Evolutionary conservation across 2,113 vertebrate genomes (phyloP).

Genomic region (Toxotes jaculatrix): DNA sequence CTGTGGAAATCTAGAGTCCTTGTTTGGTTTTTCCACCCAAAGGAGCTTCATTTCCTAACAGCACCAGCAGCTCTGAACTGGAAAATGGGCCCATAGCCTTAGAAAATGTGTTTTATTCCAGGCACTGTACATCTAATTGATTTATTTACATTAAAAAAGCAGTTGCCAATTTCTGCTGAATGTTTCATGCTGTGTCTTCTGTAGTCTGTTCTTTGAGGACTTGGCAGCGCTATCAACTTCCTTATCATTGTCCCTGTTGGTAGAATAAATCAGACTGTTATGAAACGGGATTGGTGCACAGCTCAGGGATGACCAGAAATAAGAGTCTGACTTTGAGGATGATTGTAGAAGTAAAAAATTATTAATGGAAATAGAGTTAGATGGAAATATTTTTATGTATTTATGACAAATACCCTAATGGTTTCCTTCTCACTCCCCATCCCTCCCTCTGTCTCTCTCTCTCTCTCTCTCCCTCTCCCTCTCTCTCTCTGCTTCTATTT

Average conservation of each 20-base stretch:
- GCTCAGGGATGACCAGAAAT: conserved; percentile 67
- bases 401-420: conserved; percentile 25
- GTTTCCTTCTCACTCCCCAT: conserved; percentile 7
- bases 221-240: conserved; percentile 73
- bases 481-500: conserved; percentile 7
- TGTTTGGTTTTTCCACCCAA: conserved; percentile 63
- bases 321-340: conserved; percentile 52
- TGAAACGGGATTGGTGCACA: conserved; percentile 64
- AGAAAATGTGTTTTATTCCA: conserved; percentile 71
- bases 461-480: conserved; percentile 6
- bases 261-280: conserved; percentile 68
- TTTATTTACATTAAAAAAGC: conserved; percentile 71
- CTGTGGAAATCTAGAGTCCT: conserved; percentile 55
- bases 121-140: conserved; percentile 74
- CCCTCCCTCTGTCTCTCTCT: conserved; percentile 18
- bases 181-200: conserved; percentile 75
- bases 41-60: conserved; percentile 60
- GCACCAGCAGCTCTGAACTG: conserved; percentile 67
- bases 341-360: conserved; percentile 46
- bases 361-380: conserved; percentile 38
- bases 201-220: conserved; percentile 71
- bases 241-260: conserved; percentile 76
- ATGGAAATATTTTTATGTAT: conserved; percentile 45
- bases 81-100: conserved; percentile 70
- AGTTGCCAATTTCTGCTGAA: conserved; percentile 72